Conservation (phyloP, 2,888 invertebrate species). For the Agonopterix heracliana region DNA sequence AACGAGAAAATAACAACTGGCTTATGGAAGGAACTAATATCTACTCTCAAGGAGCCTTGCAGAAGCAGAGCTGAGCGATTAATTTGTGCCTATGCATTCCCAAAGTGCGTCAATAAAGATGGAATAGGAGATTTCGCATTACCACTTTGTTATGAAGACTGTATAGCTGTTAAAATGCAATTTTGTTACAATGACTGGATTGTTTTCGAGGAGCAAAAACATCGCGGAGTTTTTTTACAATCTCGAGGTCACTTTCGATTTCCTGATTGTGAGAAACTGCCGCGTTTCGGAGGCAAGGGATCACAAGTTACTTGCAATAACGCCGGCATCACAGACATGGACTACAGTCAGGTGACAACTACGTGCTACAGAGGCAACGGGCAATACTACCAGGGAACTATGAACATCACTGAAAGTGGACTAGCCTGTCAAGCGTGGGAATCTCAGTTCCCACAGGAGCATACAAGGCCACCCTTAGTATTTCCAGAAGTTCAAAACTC, state of each 20-base stretch:
- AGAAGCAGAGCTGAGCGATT: conserved; percentile 92
- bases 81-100: conserved; percentile 94
- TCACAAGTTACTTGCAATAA: conserved; percentile 85
- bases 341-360: conserved; percentile 86
- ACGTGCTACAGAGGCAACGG: conserved; percentile 92
- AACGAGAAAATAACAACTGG: conserved; percentile 90
- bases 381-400: conserved; percentile 91
- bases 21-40: conserved; percentile 91
- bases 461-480: conserved; percentile 90
- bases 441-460: conserved; percentile 89
- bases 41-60: conserved; percentile 87
- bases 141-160: conserved; percentile 94
- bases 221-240: conserved; percentile 84
- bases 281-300: conserved; percentile 80
- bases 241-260: conserved; percentile 90
- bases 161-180: conserved; percentile 91
- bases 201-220: conserved; percentile 90
- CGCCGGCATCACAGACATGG: conserved; percentile 89
- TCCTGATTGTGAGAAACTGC: conserved; percentile 89
- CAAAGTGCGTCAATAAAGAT: conserved; percentile 84
- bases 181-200: conserved; percentile 97
- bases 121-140: conserved; percentile 80
- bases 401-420: conserved; percentile 89
- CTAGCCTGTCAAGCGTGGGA: conserved; percentile 94
- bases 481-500: conserved; percentile 93